Percentiles rank a stretch among this genome's conserved stretches.
These are phyloP conservation scores for Drosophila trapezifrons DNA, from an alignment of 1,140 invertebrate species.

Conservation along the genomic window DNA sequence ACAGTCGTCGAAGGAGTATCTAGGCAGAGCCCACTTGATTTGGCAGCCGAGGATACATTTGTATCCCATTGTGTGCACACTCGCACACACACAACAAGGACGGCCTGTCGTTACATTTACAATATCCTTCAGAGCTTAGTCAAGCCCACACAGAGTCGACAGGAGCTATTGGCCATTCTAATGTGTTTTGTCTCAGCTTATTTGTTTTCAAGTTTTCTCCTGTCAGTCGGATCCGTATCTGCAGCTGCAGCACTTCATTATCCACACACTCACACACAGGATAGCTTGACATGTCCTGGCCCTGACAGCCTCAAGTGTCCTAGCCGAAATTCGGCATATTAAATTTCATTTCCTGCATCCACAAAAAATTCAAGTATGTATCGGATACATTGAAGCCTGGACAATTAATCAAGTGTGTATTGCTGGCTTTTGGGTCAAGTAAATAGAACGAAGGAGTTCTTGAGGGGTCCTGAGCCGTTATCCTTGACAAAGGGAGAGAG, in stretches of 20 bases:
- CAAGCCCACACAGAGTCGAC: conserved; percentile 49
- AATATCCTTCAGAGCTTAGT: conserved; percentile 66
- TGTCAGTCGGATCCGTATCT: conserved; percentile 67
- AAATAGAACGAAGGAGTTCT: background rate
- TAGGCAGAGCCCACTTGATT: conserved; percentile 59
- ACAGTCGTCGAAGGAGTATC: conserved; percentile 16
- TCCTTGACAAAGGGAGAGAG: background rate
- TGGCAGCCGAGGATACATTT: conserved; percentile 71
- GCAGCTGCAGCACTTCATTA: conserved; percentile 72
- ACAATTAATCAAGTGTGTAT: conserved; percentile 66
- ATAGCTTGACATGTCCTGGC: conserved; percentile 27
- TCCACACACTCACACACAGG: conserved; percentile 23
- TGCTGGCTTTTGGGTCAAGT: conserved; percentile 2
- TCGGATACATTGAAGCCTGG: conserved; percentile 28
- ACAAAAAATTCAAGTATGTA: conserved; percentile 55
- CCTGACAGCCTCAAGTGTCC: conserved; percentile 66
- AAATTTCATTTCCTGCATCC: conserved; percentile 51
- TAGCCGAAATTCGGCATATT: conserved; percentile 72
- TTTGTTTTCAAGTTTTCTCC: conserved; percentile 68
- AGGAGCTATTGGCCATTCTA: conserved; percentile 55
- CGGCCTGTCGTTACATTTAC: conserved; percentile 67
- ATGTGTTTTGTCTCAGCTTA: conserved; percentile 68
- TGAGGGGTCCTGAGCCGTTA: background rate
- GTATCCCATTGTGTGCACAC: conserved; percentile 43
- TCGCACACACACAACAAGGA: conserved; percentile 20